These are phyloP conservation scores for Plestiodon gilberti DNA, from an alignment of 2,113 vertebrate genomes.

Conservation along the genomic window DNA sequence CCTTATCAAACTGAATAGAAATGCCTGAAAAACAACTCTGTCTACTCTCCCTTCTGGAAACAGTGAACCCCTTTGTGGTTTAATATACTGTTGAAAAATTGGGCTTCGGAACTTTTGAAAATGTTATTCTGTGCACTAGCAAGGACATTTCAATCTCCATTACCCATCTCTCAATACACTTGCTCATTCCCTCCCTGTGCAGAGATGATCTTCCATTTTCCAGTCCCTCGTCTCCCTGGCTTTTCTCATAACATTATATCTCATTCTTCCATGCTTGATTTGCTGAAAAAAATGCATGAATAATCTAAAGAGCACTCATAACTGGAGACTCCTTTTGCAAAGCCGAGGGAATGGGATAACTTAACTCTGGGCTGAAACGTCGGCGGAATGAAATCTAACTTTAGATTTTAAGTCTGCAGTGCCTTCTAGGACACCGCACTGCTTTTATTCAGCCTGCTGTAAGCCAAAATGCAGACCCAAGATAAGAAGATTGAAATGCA, in stretches of 20 bases:
- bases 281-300: neutral
- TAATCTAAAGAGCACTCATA: neutral
- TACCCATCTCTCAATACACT: neutral
- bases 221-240: too few relatives aligned
- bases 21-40: neutral
- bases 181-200: neutral
- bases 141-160: neutral
- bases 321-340: neutral
- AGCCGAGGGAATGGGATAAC: neutral
- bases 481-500: slow-evolving; percentile 5
- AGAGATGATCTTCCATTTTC: slow-evolving; percentile 1
- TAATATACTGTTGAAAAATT: neutral
- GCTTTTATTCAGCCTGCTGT: neutral
- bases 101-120: neutral
- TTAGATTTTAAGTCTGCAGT: neutral
- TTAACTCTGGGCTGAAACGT: neutral
- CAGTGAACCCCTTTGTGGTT: neutral
- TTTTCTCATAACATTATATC: neutral
- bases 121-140: neutral
- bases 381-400: slow-evolving; percentile 14
- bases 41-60: neutral
- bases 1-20: neutral
- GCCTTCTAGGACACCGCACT: neutral
- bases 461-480: neutral
- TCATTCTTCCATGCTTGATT: slow-evolving; percentile 20